Evolutionary conservation across 2,888 invertebrate species (phyloP), one percentile per base, ranked within the genome.

Genomic region (Leucoma salicis): DNA sequence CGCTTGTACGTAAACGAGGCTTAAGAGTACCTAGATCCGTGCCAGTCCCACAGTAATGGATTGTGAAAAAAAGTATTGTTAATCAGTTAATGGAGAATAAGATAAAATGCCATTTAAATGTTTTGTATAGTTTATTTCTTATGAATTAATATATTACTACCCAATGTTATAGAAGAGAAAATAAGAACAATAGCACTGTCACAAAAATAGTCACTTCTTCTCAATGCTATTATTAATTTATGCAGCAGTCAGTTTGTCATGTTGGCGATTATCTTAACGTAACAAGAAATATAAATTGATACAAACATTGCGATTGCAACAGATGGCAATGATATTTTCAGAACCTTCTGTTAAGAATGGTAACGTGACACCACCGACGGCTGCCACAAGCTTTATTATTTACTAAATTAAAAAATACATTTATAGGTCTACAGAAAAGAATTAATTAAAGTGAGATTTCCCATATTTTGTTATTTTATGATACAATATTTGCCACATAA

Each of bases 301-400:
- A 47, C 41, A 57, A 33, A 52, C 42, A 39, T 53, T 46, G 53
- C 49, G 41, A 51, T 25, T 46, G 53, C 49, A 42, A 51, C 28
- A 43, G 15, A 47, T 34, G 36, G 52, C 52, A 51, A 54, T 51
- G 47, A 49, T 34, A 49, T 50, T 48, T 56, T 56, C 57, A 48
- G 46, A 53, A 53, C 51, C 44, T 42, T 49, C 63, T 46, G 62
- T 57, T 63, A 59, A 60, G 72, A 75, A 78, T 82, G 88, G 88
- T 88, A 88, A 88, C 88, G 79, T 80, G 82, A 84, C 82, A 81
- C 88, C 88, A 88, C 88, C 88, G 68, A 83, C 78, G 82, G 84
- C 86, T 82, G 85, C 78, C 82, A 79, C 75, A 77, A 78, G 69
- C 68, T 69, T 67, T 76, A 33, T 25, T 40, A 78, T 66, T 59